Conservation (phyloP, 1,140 invertebrate species). For the Papilio polytes region DNA sequence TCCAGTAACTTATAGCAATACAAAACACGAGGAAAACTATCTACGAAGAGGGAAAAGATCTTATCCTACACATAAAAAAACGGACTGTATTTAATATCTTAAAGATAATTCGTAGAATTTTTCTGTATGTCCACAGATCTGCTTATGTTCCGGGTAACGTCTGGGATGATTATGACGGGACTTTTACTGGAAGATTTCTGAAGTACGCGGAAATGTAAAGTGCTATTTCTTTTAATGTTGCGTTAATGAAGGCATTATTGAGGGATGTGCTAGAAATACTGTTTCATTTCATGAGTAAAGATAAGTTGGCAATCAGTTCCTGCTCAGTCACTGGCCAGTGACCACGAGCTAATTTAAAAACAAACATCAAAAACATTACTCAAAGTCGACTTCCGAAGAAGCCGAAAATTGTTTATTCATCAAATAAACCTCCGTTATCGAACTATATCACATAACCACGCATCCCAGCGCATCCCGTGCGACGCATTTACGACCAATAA, state of each 20-base stretch:
- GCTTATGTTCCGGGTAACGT: too few relatives aligned
- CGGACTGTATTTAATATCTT: too few relatives aligned
- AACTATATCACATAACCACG: slow-evolving; percentile 47
- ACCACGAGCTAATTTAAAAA: slow-evolving; percentile 29
- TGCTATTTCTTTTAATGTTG: too few relatives aligned
- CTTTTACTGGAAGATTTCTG: too few relatives aligned
- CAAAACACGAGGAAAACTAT: not conserved
- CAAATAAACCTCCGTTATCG: slow-evolving; percentile 54
- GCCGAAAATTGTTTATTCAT: slow-evolving; percentile 58
- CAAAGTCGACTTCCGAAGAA: slow-evolving; percentile 49
- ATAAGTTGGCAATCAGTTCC: not conserved
- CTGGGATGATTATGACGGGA: too few relatives aligned
- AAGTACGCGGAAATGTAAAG: too few relatives aligned
- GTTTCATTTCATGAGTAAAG: not conserved
- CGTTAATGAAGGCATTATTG: not conserved
- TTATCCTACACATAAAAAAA: too few relatives aligned
- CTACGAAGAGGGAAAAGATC: not conserved
- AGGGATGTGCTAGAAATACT: not conserved
- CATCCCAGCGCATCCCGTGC: slow-evolving; percentile 34
- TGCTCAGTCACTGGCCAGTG: not conserved
- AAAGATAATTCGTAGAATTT: too few relatives aligned
- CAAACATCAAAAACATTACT: slow-evolving; percentile 55
- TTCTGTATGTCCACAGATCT: too few relatives aligned
- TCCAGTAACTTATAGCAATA: not conserved
- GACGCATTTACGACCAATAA: slow-evolving; percentile 61